Evolutionary conservation across 2,797 vertebrate species (phyloP).

Genomic region (Eurystomus glaucurus): DNA sequence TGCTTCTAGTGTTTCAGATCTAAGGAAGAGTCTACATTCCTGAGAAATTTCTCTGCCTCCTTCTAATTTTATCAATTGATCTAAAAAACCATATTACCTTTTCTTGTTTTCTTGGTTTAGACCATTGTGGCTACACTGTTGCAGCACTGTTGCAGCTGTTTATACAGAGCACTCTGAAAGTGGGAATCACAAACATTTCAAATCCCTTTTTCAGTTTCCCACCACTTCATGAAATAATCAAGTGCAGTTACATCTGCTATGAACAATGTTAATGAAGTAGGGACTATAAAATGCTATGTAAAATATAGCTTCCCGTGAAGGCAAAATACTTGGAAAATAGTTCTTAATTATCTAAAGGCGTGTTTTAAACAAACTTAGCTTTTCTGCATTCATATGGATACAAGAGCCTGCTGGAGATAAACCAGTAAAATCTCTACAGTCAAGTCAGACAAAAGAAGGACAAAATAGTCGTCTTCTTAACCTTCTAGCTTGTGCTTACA

Average conservation of each 20-base stretch:
- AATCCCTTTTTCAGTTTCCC: background rate
- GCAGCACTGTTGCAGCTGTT: background rate
- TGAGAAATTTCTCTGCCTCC: background rate
- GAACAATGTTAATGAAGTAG: background rate
- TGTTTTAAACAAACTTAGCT: background rate
- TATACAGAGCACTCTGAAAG: background rate
- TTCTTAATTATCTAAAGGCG: background rate
- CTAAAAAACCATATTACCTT: background rate
- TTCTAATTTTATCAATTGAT: background rate
- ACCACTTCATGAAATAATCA: background rate
- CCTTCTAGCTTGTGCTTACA: background rate
- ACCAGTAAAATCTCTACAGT: background rate
- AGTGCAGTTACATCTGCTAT: background rate
- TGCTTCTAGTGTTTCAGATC: background rate
- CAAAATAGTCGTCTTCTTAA: background rate
- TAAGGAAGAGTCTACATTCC: background rate
- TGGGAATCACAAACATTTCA: background rate
- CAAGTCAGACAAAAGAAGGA: background rate
- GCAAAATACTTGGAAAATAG: background rate
- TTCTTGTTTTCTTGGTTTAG: background rate
- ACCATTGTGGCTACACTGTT: background rate
- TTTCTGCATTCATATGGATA: accelerated
- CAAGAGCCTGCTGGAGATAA: background rate
- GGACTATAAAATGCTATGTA: too few species aligned
- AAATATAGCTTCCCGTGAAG: background rate